Percentiles rank a stretch among this genome's conserved stretches.
phyloP scores from a whole-genome alignment of 1,140 invertebrate genomes.

The Cataglyphis hispanica region DNA sequence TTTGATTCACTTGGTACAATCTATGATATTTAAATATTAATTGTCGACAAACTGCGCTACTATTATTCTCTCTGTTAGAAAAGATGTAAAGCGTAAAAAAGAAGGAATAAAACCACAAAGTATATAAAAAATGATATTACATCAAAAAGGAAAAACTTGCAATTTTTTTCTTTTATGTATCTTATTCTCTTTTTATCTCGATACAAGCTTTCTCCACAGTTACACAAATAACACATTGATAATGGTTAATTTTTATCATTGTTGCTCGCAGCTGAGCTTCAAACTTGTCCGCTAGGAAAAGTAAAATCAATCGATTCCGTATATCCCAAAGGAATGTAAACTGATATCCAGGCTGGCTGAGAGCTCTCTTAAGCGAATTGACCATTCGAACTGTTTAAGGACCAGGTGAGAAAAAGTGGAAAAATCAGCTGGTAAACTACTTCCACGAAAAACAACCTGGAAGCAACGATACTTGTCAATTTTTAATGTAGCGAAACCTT shows the following conservation, averaged over 20 bases:
- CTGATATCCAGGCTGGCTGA: slow-evolving; percentile 52
- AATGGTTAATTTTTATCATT: slow-evolving; percentile 63
- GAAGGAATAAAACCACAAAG: not conserved
- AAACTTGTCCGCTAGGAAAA: slow-evolving; percentile 25
- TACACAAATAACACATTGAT: not conserved
- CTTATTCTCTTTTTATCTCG: not conserved
- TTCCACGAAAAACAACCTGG: not conserved
- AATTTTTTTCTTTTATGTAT: not conserved
- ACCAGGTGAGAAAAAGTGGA: slow-evolving; percentile 57
- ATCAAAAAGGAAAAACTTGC: not conserved
- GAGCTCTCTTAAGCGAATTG: slow-evolving; percentile 65
- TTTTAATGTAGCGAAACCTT: not conserved
- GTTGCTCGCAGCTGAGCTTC: slow-evolving; percentile 42
- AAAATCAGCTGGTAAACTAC: not conserved
- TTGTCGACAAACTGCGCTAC: not conserved
- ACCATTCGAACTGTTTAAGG: slow-evolving; percentile 53
- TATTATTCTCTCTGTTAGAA: not conserved
- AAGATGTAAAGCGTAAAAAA: not conserved
- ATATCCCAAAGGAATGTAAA: slow-evolving; percentile 23
- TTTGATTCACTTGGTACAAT: not conserved
- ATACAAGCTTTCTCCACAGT: not conserved
- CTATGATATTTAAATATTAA: slow-evolving; percentile 37
- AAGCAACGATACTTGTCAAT: slow-evolving; percentile 27
- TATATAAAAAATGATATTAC: slow-evolving; percentile 2
- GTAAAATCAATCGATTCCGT: slow-evolving; percentile 69